phyloP scores from a whole-genome alignment of 2,113 vertebrate species.

The Cynopterus brachyotis region DNA sequence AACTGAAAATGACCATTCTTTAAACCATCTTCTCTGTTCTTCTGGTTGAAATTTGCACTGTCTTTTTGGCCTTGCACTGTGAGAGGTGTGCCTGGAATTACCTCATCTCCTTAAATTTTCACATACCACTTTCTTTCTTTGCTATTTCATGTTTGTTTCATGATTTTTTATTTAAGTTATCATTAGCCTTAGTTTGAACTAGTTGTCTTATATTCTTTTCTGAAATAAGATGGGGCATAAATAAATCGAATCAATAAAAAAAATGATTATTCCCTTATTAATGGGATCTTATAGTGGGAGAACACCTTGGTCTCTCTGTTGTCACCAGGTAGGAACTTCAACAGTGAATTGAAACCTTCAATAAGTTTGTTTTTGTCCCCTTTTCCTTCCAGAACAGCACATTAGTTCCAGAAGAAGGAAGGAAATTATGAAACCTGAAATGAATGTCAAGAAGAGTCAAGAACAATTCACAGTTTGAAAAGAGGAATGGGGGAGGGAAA shows the following conservation, averaged over 20 bases:
- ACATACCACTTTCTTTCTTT: neutral
- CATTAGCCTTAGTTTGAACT: neutral
- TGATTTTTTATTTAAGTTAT: neutral
- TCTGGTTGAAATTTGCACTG: neutral
- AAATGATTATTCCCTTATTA: neutral
- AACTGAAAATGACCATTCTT: neutral
- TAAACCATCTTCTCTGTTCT: neutral
- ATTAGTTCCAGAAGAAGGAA: conserved; percentile 78
- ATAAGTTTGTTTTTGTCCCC: conserved; percentile 69
- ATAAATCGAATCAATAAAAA: neutral
- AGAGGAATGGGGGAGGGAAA: conserved; percentile 63
- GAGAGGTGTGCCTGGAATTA: conserved; percentile 73
- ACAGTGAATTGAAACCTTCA: conserved; percentile 25
- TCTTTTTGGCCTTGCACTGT: conserved; percentile 43
- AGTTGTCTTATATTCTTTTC: neutral
- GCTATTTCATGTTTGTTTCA: neutral
- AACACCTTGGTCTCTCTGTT: neutral
- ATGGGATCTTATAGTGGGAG: neutral
- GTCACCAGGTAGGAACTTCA: conserved; percentile 30
- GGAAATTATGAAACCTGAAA: conserved; percentile 69
- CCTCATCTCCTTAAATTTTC: neutral
- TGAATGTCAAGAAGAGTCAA: conserved; percentile 62
- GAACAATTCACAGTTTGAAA: conserved; percentile 73
- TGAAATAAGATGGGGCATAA: neutral
- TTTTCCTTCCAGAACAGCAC: conserved; percentile 82